phyloP scores from a whole-genome alignment of 2,797 vertebrate genomes.

The Gastrophryne carolinensis region DNA sequence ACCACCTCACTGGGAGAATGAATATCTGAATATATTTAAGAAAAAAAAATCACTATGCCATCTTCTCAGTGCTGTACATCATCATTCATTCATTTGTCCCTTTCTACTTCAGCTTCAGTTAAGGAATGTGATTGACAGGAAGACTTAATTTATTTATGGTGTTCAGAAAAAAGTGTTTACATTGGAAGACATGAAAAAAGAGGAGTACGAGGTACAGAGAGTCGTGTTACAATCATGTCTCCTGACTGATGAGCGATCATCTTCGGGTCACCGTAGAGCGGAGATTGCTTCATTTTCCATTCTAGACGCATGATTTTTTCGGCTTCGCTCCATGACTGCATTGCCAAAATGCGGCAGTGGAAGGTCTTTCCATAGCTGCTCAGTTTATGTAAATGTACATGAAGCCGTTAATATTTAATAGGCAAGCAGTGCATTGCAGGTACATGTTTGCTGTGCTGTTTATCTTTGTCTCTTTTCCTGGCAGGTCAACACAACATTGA shows the following conservation, averaged over 20 bases:
- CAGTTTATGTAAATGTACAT: slow-evolving; percentile 81
- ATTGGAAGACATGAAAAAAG: slow-evolving; percentile 57
- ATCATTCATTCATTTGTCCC: slow-evolving; percentile 60
- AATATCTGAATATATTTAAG: slow-evolving; percentile 52
- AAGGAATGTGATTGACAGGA: slow-evolving; percentile 75
- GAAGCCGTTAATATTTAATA: slow-evolving; percentile 83
- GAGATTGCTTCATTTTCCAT: slow-evolving; percentile 62
- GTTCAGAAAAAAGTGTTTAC: slow-evolving; percentile 76
- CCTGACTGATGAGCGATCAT: slow-evolving; percentile 67
- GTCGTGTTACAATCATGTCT: slow-evolving; percentile 66
- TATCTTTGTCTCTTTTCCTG: slow-evolving; percentile 71
- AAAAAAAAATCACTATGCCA: slow-evolving; percentile 67
- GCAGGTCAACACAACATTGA: slow-evolving; percentile 87
- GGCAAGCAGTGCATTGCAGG: slow-evolving; percentile 73
- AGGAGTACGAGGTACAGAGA: slow-evolving; percentile 49
- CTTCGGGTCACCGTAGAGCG: slow-evolving; percentile 70
- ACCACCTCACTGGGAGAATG: slow-evolving; percentile 58
- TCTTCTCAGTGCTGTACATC: slow-evolving; percentile 70
- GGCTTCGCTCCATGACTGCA: slow-evolving; percentile 69
- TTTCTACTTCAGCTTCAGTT: slow-evolving; percentile 78
- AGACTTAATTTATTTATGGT: slow-evolving; percentile 78
- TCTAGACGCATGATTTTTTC: slow-evolving; percentile 55
- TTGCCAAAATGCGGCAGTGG: slow-evolving; percentile 70
- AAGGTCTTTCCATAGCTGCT: slow-evolving; percentile 66
- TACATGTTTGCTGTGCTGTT: slow-evolving; percentile 70